Percentiles rank a stretch among this genome's conserved stretches.
Conservation (phyloP, 2,888 invertebrate genomes). For the Parelbella ahira region DNA sequence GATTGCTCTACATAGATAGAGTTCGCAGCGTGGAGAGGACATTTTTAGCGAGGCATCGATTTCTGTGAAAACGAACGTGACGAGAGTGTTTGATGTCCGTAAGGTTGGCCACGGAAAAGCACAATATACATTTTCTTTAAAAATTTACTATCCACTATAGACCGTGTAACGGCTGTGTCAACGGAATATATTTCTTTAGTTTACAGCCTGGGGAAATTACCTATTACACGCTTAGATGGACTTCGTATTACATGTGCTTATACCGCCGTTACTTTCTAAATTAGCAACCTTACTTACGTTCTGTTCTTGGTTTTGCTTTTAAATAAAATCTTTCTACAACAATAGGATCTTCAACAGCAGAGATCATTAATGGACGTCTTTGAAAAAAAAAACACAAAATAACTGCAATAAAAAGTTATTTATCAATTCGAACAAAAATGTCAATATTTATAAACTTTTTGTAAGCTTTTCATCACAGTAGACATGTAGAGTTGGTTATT, state of each 20-base stretch:
- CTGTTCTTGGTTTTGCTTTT: no score
- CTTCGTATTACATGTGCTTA: constrained; percentile 43
- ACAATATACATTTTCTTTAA: constrained; percentile 27
- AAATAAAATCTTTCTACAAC: no score
- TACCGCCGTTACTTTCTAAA: constrained; percentile 34
- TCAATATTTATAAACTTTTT: no score
- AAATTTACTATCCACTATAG: constrained; percentile 41
- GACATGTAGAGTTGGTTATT: no score
- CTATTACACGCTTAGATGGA: constrained; percentile 51
- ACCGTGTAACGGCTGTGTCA: constrained; percentile 37
- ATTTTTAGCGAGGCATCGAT: constrained; percentile 14
- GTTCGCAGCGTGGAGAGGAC: constrained; percentile 1
- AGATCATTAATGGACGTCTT: no score
- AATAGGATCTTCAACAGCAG: no score
- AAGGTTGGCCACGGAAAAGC: constrained; percentile 13
- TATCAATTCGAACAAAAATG: no score
- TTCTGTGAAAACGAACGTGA: constrained; percentile 7
- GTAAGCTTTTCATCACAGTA: no score
- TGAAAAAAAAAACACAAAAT: no score
- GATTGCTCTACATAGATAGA: neutral
- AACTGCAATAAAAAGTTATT: no score
- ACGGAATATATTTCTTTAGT: constrained; percentile 38
- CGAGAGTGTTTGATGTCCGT: neutral
- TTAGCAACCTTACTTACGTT: constrained; percentile 29
- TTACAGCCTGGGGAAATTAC: constrained; percentile 54